Conservation (phyloP, 2,888 invertebrate genomes). For the Pilophorus perplexus region DNA sequence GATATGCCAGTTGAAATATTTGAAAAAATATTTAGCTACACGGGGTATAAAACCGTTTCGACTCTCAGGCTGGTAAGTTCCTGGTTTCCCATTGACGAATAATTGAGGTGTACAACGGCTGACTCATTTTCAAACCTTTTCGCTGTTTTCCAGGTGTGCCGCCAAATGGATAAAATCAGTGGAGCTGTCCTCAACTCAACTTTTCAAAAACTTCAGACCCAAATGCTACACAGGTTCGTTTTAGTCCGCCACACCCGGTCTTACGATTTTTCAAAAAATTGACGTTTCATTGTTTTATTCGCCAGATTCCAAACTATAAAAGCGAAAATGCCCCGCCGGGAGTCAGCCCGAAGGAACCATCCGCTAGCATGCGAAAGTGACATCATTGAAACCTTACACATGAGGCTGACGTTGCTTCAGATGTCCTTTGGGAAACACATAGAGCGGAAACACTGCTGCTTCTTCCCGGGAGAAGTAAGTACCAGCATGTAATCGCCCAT, state of each 20-base stretch:
- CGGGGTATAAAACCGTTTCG: conserved; percentile 74
- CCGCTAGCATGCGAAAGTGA: conserved; percentile 88
- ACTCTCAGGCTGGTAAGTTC: conserved; percentile 73
- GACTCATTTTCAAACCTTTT: conserved; percentile 4
- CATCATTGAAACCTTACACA: conserved; percentile 89
- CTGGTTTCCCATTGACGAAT: not conserved
- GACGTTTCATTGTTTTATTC: conserved; percentile 3
- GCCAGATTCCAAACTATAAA: conserved; percentile 79
- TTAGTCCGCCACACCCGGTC: no score
- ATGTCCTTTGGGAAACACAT: conserved; percentile 96
- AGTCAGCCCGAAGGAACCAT: conserved; percentile 87
- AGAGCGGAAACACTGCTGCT: conserved; percentile 88
- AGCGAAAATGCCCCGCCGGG: conserved; percentile 85
- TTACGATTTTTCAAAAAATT: not conserved
- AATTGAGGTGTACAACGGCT: not conserved
- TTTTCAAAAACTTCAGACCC: conserved; percentile 79
- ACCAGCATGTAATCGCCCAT: no score
- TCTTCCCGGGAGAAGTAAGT: conserved; percentile 87
- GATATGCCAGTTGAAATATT: conserved; percentile 78
- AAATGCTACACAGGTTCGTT: conserved; percentile 63
- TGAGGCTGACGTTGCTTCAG: conserved; percentile 83
- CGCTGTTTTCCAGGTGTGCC: conserved; percentile 65
- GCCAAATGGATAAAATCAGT: conserved; percentile 75
- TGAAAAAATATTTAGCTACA: conserved; percentile 71
- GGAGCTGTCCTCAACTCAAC: conserved; percentile 78